Evolutionary conservation across 2,888 invertebrate species (phyloP).

Genomic region (Mythimna lalbum): DNA sequence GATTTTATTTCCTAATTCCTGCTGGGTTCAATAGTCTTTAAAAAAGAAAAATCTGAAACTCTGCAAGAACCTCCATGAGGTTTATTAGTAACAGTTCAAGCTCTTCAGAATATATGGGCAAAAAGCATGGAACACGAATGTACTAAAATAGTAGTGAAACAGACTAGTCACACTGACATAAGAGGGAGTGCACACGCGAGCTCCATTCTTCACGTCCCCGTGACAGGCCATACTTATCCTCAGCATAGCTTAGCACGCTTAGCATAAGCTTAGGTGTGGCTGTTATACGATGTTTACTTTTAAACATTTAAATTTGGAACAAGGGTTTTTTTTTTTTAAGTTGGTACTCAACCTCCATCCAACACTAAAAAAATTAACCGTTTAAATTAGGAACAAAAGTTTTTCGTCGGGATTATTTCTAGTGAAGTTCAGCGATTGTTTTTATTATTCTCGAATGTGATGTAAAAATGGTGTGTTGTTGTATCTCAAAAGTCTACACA

Average conservation of each 20-base stretch:
- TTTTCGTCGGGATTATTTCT: too few species aligned
- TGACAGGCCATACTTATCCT: conserved; percentile 51
- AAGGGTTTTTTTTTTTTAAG: not conserved
- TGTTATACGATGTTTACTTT: conserved; percentile 29
- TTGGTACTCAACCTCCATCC: not conserved
- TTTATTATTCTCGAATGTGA: too few species aligned
- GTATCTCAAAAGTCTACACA: too few species aligned
- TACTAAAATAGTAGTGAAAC: conserved; percentile 31
- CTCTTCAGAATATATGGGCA: conserved; percentile 14
- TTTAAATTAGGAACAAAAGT: too few species aligned
- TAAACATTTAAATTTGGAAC: conserved; percentile 16
- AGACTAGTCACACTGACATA: conserved; percentile 33
- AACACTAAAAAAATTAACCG: too few species aligned
- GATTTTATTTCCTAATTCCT: too few species aligned
- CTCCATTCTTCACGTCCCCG: conserved; percentile 44
- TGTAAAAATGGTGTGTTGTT: too few species aligned
- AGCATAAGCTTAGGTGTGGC: conserved; percentile 37
- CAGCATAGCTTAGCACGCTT: conserved; percentile 35
- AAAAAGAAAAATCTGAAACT: not conserved
- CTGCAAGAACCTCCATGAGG: not conserved
- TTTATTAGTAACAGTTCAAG: conserved; percentile 17
- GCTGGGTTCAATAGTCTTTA: not conserved
- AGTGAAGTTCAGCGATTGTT: too few species aligned
- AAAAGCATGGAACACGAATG: conserved; percentile 29
- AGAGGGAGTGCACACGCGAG: conserved; percentile 47